Base-by-base conservation (phyloP, 2,113 vertebrate genomes). In the Macheiramphus alcinus region DNA sequence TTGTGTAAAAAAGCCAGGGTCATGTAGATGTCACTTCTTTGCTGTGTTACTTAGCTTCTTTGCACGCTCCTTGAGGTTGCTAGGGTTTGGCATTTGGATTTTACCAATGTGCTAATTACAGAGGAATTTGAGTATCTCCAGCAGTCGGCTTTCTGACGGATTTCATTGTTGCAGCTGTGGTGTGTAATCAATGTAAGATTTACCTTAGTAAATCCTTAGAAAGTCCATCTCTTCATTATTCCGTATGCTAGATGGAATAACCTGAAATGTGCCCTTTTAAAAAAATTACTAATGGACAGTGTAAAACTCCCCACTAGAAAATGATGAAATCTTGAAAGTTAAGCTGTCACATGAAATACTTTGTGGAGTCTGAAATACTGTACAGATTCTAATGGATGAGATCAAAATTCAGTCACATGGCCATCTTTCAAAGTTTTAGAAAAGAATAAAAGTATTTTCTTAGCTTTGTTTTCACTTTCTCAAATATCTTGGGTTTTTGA, bases 21-120 rank as follows among this genome's bases (percentile, higher is more conserved):
- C 98, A 98, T 82, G 90, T 63, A 59, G 84, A 94, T 98, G 98
- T 98, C 98, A 97, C 97, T 86, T 89, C 92, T 94, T 85, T 74
- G 56, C 94, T 84, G 71, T 81, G 91, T 19, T 94, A 80, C 94
- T 95, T 88, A 63, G 93, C 70, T 94, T 10, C 89, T 93, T 58
- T 84, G 74, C 95, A 86, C 3, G 76, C 97, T 96, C 82, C 94
- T 95, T 92, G 97, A 96, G 97, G 98, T 99, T 99, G 98, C 98
- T 94, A 98, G 97, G 98, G 98, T 83, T 98, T 97, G 98, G 98
- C 98, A 98, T 99, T 98, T 98, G 97, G 93, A 96, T 98, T 98
- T 98, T 95, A 96, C 98, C 97, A 20, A 91, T 98, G 98, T 98
- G 98, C 97, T 98, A 98, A 98, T 98, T 98, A 98, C 98, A 98